Conservation (phyloP, 2,888 invertebrate species). For the Eurytoma adleriae region DNA sequence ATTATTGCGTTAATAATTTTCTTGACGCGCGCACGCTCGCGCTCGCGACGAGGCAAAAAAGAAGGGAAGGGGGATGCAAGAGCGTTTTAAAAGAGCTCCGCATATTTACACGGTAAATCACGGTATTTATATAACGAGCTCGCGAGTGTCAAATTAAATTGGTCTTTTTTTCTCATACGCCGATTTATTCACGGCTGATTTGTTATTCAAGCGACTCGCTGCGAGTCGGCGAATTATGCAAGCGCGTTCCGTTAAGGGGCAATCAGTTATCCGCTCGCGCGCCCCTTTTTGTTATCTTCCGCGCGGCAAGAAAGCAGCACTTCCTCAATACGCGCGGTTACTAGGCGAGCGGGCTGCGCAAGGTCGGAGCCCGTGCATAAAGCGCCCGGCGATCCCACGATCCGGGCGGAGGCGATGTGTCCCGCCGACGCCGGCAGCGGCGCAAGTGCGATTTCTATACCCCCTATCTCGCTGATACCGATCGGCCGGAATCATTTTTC, state of each 20-base stretch:
- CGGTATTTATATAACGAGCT: conserved; percentile 40
- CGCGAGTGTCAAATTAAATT: conserved; percentile 49
- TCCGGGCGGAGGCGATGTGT: conserved; percentile 30
- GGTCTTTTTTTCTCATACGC: neutral
- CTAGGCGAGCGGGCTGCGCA: conserved; percentile 64
- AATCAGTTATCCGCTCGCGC: conserved; percentile 38
- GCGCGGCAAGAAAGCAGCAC: conserved; percentile 58
- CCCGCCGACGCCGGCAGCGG: neutral
- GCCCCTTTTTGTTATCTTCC: conserved; percentile 48
- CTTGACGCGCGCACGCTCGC: neutral
- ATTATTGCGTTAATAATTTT: conserved; percentile 46
- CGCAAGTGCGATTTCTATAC: conserved; percentile 23
- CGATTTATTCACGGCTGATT: conserved; percentile 46
- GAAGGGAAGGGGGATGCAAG: neutral
- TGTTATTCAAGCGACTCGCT: neutral
- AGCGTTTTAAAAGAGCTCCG: neutral
- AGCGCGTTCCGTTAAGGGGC: conserved; percentile 40
- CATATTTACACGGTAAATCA: conserved; percentile 42
- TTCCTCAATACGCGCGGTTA: conserved; percentile 62
- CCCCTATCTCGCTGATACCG: conserved; percentile 7
- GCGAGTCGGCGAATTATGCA: conserved; percentile 29
- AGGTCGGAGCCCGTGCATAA: conserved; percentile 61
- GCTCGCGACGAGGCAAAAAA: neutral
- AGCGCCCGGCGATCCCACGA: conserved; percentile 64
- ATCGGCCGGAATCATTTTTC: conserved; percentile 15